Conservation (phyloP, 2,888 invertebrate genomes). For the Catocala fraxini region DNA sequence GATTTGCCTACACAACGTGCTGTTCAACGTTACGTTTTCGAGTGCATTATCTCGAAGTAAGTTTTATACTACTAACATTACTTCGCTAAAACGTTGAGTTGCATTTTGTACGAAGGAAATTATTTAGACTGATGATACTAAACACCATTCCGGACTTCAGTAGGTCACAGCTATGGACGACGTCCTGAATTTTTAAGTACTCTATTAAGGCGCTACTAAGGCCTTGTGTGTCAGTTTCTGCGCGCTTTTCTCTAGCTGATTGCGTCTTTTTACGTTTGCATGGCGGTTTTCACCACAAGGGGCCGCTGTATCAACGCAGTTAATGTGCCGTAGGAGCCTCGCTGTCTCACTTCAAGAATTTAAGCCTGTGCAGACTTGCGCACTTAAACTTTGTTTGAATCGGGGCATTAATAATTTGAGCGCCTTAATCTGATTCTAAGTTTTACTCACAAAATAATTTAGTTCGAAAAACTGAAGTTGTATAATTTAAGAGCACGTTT, state of each 20-base stretch:
- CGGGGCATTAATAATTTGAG: background rate
- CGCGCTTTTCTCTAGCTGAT: slow-evolving; percentile 81
- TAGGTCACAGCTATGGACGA: slow-evolving; percentile 71
- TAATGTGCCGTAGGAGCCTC: slow-evolving; percentile 57
- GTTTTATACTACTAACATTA: slow-evolving; percentile 22
- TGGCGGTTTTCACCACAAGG: slow-evolving; percentile 66
- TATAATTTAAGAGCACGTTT: slow-evolving; percentile 2
- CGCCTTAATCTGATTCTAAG: too few species aligned
- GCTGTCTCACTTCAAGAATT: slow-evolving; percentile 32
- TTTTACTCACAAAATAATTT: background rate
- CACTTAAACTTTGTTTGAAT: slow-evolving; percentile 15
- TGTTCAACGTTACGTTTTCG: slow-evolving; percentile 24
- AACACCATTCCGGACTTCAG: slow-evolving; percentile 57
- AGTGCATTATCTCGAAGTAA: slow-evolving; percentile 37
- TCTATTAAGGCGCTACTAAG: slow-evolving; percentile 71
- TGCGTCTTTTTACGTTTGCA: slow-evolving; percentile 84
- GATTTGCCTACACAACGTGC: slow-evolving; percentile 44
- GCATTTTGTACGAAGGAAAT: slow-evolving; percentile 39
- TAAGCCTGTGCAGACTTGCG: slow-evolving; percentile 9
- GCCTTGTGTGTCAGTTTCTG: slow-evolving; percentile 58
- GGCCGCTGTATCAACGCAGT: slow-evolving; percentile 62
- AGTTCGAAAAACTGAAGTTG: slow-evolving; percentile 1
- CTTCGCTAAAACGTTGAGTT: slow-evolving; percentile 18
- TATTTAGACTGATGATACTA: slow-evolving; percentile 48
- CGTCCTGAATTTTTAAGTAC: slow-evolving; percentile 85